A percentile compares a stretch with the other conserved stretches of the same genome.
Conservation (phyloP, 2,113 vertebrate species). For the Felis catus region F.catus_Fca126_mat1.0 CM031411.1:84168001-84168500, state of each 20-base stretch:
- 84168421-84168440: background rate
- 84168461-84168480: constrained; percentile 9
- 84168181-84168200: background rate
- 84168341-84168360: background rate
- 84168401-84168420: background rate
- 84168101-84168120: background rate
- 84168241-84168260: background rate
- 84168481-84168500: background rate
- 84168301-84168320: background rate
- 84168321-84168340: background rate
- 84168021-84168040: background rate
- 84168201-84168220: background rate
- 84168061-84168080: background rate
- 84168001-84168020: background rate
- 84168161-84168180: background rate
- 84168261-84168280: background rate
- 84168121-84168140: background rate
- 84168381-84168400: background rate
- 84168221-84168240: background rate
- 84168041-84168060: background rate
- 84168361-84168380: background rate
- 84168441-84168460: background rate
- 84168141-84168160: background rate
- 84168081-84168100: background rate
- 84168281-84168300: background rate